Percentiles rank a stretch among this genome's conserved stretches.
These are phyloP conservation scores for Boleophthalmus pectinirostris DNA, from an alignment of 2,113 vertebrate species.

Conservation along the genomic window DNA sequence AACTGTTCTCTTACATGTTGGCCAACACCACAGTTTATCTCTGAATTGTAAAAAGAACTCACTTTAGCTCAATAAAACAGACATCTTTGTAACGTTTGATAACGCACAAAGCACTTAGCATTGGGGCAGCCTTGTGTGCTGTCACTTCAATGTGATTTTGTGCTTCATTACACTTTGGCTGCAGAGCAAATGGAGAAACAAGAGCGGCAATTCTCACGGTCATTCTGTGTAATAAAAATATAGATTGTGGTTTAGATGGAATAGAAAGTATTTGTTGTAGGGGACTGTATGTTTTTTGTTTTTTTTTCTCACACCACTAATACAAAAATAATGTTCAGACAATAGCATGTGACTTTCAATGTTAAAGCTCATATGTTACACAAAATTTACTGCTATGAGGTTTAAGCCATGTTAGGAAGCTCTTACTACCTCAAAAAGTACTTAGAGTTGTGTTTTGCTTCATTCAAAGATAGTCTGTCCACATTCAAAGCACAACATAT, in stretches of 20 bases:
- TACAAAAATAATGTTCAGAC: background rate
- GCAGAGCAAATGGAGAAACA: background rate
- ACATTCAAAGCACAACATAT: no score
- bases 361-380: no score
- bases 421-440: no score
- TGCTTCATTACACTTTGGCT: constrained; percentile 1
- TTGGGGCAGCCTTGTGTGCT: background rate
- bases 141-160: background rate
- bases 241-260: background rate
- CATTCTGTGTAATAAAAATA: background rate
- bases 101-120: background rate
- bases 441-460: no score
- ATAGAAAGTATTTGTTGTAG: background rate
- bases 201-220: background rate
- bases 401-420: no score
- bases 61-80: background rate
- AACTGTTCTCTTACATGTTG: background rate
- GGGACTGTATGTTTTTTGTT: background rate
- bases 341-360: no score
- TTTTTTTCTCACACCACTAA: background rate
- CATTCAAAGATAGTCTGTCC: no score
- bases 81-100: background rate
- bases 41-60: background rate
- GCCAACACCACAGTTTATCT: background rate
- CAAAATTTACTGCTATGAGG: no score